Conservation (phyloP, 2,113 vertebrate genomes). For the Toxotes chatareus region DNA sequence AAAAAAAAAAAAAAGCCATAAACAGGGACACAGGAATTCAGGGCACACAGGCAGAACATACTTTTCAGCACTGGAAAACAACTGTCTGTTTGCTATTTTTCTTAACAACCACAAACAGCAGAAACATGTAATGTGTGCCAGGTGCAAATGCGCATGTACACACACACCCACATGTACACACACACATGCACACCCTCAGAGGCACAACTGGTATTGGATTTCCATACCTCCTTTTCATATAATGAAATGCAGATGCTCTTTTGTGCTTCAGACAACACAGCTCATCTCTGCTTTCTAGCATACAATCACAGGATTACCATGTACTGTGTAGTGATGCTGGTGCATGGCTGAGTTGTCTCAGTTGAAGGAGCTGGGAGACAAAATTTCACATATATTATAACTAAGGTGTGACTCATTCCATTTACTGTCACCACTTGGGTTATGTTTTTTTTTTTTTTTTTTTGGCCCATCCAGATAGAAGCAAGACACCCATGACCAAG, state of each 20-base stretch:
- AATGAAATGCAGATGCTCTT: conserved; percentile 58
- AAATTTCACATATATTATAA: conserved; percentile 25
- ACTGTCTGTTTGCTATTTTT: conserved; percentile 30
- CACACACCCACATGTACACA: conserved; percentile 6
- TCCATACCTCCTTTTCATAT: conserved; percentile 41
- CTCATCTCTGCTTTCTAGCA: conserved; percentile 14
- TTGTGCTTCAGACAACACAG: conserved; percentile 40
- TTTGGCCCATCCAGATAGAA: not conserved
- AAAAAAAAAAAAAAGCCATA: not conserved
- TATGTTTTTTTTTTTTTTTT: not conserved
- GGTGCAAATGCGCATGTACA: conserved; percentile 29
- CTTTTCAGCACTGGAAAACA: conserved; percentile 12
- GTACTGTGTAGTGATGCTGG: not conserved
- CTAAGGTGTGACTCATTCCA: not conserved
- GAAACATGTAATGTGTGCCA: conserved; percentile 39
- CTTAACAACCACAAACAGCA: conserved; percentile 39
- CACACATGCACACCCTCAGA: conserved; percentile 2
- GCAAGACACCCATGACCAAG: conserved; percentile 14
- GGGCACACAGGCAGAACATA: conserved; percentile 11
- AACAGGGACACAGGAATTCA: conserved; percentile 33
- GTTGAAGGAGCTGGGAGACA: not conserved
- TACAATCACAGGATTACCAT: conserved; percentile 36
- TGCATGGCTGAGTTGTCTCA: conserved; percentile 1
- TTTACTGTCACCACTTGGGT: not conserved
- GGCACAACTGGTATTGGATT: conserved; percentile 41